A percentile compares a stretch with the other conserved stretches of the same genome.
Conservation (phyloP, 1,140 invertebrate genomes). For the Drosophila dunni region DNA sequence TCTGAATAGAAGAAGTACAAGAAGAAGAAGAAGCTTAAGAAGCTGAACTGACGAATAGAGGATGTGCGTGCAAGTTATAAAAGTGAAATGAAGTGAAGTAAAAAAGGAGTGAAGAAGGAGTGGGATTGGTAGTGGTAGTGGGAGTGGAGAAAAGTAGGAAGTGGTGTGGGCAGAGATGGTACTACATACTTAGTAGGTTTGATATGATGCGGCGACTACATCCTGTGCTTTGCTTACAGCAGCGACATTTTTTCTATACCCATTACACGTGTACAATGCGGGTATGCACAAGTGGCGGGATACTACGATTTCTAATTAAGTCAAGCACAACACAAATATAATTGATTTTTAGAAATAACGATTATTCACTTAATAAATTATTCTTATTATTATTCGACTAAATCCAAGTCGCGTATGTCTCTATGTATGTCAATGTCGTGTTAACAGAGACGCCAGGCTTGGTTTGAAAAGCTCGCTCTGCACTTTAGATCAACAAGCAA, state of each 20-base stretch:
- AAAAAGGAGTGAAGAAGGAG: background rate
- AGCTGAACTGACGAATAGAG: slow-evolving; percentile 40
- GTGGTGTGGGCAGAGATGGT: background rate
- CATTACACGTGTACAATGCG: too few species aligned
- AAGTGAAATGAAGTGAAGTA: slow-evolving; percentile 69
- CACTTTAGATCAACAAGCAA: too few species aligned
- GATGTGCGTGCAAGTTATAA: slow-evolving; percentile 52
- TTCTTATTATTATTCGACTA: too few species aligned
- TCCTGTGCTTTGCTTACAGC: background rate
- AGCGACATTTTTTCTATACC: background rate
- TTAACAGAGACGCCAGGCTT: too few species aligned
- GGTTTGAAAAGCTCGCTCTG: too few species aligned
- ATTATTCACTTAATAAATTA: too few species aligned
- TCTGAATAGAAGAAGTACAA: slow-evolving; percentile 29
- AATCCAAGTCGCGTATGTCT: too few species aligned
- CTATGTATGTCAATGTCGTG: too few species aligned
- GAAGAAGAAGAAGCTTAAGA: slow-evolving; percentile 18
- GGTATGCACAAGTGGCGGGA: too few species aligned
- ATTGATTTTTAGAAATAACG: too few species aligned
- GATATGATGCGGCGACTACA: slow-evolving; percentile 1
- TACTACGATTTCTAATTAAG: too few species aligned
- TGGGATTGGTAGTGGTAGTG: background rate
- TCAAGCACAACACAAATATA: too few species aligned
- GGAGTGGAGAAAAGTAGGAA: background rate
- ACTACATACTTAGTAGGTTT: background rate